Base-by-base conservation (phyloP, 2,113 vertebrate species). In the Hystrix brachyura region DNA sequence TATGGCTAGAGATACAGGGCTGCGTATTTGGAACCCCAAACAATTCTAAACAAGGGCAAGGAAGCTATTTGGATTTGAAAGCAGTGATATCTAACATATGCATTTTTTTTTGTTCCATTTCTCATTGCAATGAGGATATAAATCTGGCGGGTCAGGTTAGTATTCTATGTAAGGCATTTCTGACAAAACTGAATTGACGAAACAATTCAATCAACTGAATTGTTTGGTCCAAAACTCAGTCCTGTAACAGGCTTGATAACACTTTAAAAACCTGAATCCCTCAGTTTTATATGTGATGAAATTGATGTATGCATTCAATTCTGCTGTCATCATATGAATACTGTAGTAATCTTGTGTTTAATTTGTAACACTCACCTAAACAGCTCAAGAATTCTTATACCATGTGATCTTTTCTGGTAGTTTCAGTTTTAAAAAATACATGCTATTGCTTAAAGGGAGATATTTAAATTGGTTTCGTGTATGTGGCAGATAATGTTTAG, bases 371-470 rank as follows among this genome's bases (percentile, higher is more conserved):
- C 5, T 59, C 29, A 64, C 32, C 1, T 64, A 76, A 94, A 86
- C 78, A 10, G 14, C 21, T 72, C 0, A 4, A 87, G 25, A 3
- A 87, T 78, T 89, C 67, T 64, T 72, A 17, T 60, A 25, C 25
- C 19, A 13, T 82, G 34, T 65, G 55, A 95, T 53, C 8, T 83
- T 72, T 38, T 84, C 43, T 78, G 38, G 78, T 78, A 46, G 59
- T 60, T 97, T 96, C 34, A 84, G 29, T 60, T 13, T 87, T 89
- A 48, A 78, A 91, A 91, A 96, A 82, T 57, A 62, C 23, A 57
- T 83, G 17, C 43, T 9, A 0, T 89, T 71, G 43, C 29, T 83
- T 38, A 84, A 92, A 72, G 10, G 59, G 27, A 92, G 90, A 78
- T 62, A 64, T n/a, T 80, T 34, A 92, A 86, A 18, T 3, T 60